phyloP scores from a whole-genome alignment of 2,888 invertebrate genomes.

The Biston betularia region DNA sequence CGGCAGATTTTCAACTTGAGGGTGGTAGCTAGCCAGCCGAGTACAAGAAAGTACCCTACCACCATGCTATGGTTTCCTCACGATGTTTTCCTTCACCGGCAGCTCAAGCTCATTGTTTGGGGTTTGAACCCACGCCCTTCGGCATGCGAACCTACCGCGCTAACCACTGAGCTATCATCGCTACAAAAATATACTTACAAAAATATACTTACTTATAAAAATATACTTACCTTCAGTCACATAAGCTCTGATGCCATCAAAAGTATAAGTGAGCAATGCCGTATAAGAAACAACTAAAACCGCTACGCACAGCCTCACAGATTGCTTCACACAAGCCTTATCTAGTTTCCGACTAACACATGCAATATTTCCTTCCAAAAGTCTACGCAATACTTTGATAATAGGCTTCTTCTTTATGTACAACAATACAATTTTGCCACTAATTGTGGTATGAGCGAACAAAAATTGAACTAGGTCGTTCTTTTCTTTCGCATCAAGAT shows the following conservation, averaged over 20 bases:
- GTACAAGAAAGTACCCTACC: no score
- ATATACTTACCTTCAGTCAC: constrained; percentile 56
- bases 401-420: constrained; percentile 56
- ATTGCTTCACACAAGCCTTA: constrained; percentile 53
- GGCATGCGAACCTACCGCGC: no score
- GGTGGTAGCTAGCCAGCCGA: no score
- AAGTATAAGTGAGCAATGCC: constrained; percentile 47
- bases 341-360: constrained; percentile 52
- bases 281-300: constrained; percentile 44
- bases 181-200: no score
- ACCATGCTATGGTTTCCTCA: no score
- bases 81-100: no score
- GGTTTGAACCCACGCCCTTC: no score
- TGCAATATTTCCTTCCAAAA: constrained; percentile 58
- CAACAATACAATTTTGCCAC: constrained; percentile 55
- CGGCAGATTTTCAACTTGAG: no score
- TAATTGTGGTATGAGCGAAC: constrained; percentile 58
- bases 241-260: constrained; percentile 54
- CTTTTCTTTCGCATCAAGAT: constrained; percentile 58
- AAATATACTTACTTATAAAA: no score
- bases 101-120: no score
- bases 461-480: constrained; percentile 59
- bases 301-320: constrained; percentile 44
- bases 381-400: constrained; percentile 51
- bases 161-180: no score